Evolutionary conservation across 2,113 vertebrate species (phyloP).

Genomic region (Hippolais icterina): DNA sequence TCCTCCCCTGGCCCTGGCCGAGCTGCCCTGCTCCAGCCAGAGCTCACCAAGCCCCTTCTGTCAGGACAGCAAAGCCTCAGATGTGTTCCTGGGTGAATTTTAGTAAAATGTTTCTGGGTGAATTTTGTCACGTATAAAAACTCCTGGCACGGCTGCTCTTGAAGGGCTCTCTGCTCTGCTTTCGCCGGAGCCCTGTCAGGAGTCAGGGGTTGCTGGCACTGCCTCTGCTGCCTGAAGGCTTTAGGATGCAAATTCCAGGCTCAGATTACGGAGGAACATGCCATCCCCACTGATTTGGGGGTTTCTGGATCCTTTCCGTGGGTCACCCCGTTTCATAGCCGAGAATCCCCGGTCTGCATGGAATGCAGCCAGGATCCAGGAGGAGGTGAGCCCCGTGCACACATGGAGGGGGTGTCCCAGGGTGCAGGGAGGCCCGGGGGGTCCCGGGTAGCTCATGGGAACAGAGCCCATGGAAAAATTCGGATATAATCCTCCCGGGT

Average conservation of each 20-base stretch:
- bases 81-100: neutral
- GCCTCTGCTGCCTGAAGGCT: neutral
- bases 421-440: too few relatives aligned
- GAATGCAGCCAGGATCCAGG: neutral
- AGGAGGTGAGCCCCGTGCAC: neutral
- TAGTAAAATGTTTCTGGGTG: neutral
- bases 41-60: neutral
- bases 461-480: neutral
- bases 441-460: neutral
- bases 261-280: neutral
- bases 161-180: neutral
- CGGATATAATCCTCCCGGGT: accelerated
- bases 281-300: neutral
- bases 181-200: neutral
- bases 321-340: accelerated
- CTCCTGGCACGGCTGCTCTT: neutral
- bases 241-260: neutral
- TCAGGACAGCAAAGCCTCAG: neutral
- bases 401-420: accelerated
- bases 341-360: neutral
- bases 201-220: neutral
- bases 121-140: neutral
- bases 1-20: neutral
- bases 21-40: neutral
- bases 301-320: neutral